Conservation (phyloP, 2,797 vertebrate species). For the Aselliscus stoliczkanus region DNA sequence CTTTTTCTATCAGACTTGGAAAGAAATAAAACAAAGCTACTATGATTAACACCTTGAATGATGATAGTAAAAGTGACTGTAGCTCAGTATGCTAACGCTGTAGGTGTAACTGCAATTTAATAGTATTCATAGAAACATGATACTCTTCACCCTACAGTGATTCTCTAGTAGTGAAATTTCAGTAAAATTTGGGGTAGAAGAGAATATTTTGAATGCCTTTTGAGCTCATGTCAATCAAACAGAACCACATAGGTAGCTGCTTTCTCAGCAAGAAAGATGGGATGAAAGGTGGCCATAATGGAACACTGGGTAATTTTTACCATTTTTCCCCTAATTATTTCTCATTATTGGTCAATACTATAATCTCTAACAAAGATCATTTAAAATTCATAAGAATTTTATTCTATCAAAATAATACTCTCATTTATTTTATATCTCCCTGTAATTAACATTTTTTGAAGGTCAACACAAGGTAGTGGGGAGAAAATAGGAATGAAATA, state of each 20-base stretch:
- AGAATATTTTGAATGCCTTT: not conserved
- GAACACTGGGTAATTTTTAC: not conserved
- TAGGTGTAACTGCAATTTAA: not conserved
- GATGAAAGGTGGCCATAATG: not conserved
- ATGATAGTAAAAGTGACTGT: not conserved
- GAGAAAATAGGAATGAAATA: not conserved
- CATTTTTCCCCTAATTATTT: not conserved
- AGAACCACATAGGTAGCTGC: not conserved
- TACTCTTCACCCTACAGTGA: not conserved
- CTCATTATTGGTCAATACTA: not conserved
- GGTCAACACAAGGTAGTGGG: not conserved
- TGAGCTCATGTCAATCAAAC: not conserved
- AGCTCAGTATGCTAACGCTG: not conserved
- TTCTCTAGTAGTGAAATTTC: not conserved
- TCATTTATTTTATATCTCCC: not conserved
- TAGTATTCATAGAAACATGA: not conserved
- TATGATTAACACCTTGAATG: not conserved
- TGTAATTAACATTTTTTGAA: not conserved
- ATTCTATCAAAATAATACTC: not conserved
- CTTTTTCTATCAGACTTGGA: not conserved
- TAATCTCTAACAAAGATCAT: not conserved
- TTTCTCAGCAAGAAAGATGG: not conserved
- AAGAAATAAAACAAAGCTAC: conserved; percentile 5
- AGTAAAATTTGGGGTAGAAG: not conserved
- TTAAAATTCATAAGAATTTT: not conserved